A percentile compares a stretch with the other conserved stretches of the same genome.
Conservation (phyloP, 2,113 vertebrate genomes). For the human region GRCh38 chr16:23306501-23307000, state of each 20-base stretch:
- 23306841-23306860: background rate
- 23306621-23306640: slow-evolving; percentile 4
- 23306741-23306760: background rate
- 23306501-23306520: background rate
- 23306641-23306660: background rate
- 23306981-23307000: background rate
- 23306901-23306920: background rate
- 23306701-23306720: background rate
- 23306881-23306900: background rate
- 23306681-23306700: background rate
- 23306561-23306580: background rate
- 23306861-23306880: background rate
- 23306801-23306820: background rate
- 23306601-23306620: background rate
- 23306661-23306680: slow-evolving; percentile 22
- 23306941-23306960: background rate
- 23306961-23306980: background rate
- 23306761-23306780: background rate
- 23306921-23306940: background rate
- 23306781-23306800: background rate
- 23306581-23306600: background rate
- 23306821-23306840: background rate
- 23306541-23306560: background rate
- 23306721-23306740: background rate
- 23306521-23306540: background rate